phyloP scores from a whole-genome alignment of 2,797 vertebrate species.

The Emydoidea blandingii region DNA sequence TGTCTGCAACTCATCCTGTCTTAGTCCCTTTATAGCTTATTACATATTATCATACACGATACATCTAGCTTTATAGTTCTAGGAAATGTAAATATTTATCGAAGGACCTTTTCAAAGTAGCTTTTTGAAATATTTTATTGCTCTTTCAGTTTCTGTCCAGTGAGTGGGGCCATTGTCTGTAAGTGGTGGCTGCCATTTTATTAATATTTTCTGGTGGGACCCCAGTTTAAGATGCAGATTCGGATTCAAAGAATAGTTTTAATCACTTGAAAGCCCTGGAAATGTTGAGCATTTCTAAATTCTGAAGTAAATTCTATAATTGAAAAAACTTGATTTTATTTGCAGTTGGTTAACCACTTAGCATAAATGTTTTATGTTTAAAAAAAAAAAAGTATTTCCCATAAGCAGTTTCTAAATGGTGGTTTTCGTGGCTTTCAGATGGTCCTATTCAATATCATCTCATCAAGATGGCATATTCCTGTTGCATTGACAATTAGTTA shows the following conservation, averaged over 20 bases:
- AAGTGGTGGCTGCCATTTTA: not conserved
- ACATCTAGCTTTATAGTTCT: not conserved
- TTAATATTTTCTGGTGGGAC: not conserved
- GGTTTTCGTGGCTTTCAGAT: not conserved
- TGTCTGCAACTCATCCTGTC: not conserved
- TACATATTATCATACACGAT: not conserved
- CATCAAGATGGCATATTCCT: not conserved
- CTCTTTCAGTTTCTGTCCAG: not conserved
- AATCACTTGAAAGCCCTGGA: not conserved
- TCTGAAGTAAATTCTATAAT: slow-evolving; percentile 18
- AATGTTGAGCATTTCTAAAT: not conserved
- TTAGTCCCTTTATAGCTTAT: slow-evolving; percentile 2
- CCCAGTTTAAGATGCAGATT: not conserved
- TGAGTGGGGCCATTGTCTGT: not conserved
- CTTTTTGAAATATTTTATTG: not conserved
- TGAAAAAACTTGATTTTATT: not conserved
- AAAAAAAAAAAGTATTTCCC: not conserved
- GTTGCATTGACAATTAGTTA: not conserved
- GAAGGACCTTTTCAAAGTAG: not conserved
- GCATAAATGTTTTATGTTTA: not conserved
- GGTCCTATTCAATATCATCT: not conserved
- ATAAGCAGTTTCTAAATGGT: slow-evolving; percentile 16
- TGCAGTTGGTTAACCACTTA: not conserved
- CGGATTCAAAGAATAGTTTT: not conserved
- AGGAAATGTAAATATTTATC: not conserved